A percentile compares a stretch with the other conserved stretches of the same genome.
Conservation (phyloP, 2,797 vertebrate species). For the Oceanodroma leucorhoa region DNA sequence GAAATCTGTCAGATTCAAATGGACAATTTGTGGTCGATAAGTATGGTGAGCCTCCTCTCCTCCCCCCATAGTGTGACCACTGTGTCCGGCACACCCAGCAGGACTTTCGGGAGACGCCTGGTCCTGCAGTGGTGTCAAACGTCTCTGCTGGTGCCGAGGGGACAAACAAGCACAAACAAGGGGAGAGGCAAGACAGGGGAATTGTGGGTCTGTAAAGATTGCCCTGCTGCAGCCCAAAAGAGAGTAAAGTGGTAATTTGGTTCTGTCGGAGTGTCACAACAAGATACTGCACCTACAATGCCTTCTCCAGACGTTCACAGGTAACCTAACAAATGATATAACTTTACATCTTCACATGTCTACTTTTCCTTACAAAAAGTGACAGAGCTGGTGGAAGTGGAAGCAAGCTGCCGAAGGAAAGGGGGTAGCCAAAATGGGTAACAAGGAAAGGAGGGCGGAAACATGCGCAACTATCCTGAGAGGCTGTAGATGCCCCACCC, state of each 20-base stretch:
- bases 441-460: not conserved
- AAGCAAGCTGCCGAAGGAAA: not conserved
- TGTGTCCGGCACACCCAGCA: not conserved
- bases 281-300: not conserved
- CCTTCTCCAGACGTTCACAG: not conserved
- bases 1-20: not conserved
- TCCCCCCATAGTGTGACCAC: not conserved
- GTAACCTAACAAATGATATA: not conserved
- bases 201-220: not conserved
- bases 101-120: not conserved
- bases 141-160: rapidly evolving
- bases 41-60: not conserved
- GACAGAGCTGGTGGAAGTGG: not conserved
- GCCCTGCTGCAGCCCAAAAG: not conserved
- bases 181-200: not conserved
- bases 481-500: not conserved
- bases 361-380: not conserved
- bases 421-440: not conserved
- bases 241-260: not conserved
- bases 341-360: not conserved
- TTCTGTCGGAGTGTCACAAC: not conserved
- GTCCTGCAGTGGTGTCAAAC: not conserved
- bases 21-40: not conserved
- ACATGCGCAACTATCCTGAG: rapidly evolving
- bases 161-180: not conserved